Conservation (phyloP, 53 echinoderm and acorn worm genomes). For the Stichopus horrens region DNA sequence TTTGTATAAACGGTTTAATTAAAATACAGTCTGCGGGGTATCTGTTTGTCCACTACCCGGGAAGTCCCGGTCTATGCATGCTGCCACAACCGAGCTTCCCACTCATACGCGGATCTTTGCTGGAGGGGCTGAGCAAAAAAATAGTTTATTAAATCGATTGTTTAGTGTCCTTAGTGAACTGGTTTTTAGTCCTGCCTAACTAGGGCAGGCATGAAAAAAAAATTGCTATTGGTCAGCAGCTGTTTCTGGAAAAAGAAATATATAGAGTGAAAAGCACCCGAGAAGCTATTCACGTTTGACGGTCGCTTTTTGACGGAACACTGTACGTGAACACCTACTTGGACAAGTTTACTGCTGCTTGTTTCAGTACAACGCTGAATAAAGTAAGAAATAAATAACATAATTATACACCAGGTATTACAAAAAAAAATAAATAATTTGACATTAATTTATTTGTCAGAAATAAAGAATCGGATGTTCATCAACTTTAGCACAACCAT, state of each 20-base stretch:
- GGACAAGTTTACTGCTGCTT: too few species aligned
- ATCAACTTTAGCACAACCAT: too few species aligned
- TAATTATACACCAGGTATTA: too few species aligned
- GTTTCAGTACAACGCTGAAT: too few species aligned
- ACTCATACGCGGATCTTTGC: background rate
- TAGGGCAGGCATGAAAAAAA: background rate
- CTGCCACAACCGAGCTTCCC: background rate
- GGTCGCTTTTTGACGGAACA: too few species aligned
- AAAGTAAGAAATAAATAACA: too few species aligned
- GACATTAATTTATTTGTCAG: too few species aligned
- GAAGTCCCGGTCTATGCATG: conserved; percentile 9
- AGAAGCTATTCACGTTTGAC: too few species aligned
- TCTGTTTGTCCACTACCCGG: conserved; percentile 33
- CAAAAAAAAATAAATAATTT: too few species aligned
- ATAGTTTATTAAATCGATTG: conserved; percentile 9
- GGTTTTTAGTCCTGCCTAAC: background rate
- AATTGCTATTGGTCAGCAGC: background rate
- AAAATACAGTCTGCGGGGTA: conserved; percentile 20
- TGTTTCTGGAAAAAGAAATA: background rate
- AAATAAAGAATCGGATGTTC: too few species aligned
- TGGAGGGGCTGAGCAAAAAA: background rate
- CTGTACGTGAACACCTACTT: too few species aligned
- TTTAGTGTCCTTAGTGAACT: conserved; percentile 10
- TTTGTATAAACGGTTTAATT: conserved; percentile 17
- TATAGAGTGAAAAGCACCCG: background rate